A percentile compares a stretch with the other conserved stretches of the same genome.
phyloP scores from a whole-genome alignment of 2,797 vertebrate species.

The Thripadectes ignobilis region DNA sequence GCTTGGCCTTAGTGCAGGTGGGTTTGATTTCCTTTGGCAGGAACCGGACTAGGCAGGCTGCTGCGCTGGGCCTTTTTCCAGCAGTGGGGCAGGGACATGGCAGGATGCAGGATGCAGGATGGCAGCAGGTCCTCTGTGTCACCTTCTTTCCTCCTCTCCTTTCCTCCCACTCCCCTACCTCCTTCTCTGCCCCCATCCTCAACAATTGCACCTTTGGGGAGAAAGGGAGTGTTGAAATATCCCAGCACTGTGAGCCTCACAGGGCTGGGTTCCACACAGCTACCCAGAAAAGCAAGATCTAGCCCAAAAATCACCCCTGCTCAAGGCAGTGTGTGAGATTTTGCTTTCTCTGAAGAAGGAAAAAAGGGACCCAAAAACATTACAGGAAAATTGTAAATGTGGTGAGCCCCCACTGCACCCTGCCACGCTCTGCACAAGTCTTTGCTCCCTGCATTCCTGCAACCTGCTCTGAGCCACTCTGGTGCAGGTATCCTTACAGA shows the following conservation, averaged over 20 bases:
- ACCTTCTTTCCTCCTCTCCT: accelerated
- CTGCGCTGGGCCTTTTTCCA: not conserved
- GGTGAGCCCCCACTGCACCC: accelerated
- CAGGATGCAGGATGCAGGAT: too few relatives aligned
- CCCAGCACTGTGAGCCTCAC: accelerated
- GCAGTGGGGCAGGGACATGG: accelerated
- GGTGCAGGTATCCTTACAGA: not conserved
- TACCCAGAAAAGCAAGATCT: not conserved
- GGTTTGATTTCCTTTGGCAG: not conserved
- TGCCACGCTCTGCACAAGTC: accelerated
- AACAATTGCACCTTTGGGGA: not conserved
- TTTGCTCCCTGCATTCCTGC: not conserved
- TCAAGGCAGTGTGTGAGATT: not conserved
- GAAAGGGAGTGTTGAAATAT: not conserved
- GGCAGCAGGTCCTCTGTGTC: not conserved
- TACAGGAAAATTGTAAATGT: not conserved
- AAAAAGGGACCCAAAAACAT: not conserved
- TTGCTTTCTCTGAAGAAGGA: not conserved
- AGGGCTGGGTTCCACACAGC: not conserved
- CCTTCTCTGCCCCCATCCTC: not conserved
- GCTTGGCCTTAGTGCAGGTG: not conserved
- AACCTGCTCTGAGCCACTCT: accelerated
- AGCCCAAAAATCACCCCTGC: not conserved
- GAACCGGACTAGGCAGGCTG: not conserved
- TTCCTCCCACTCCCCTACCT: too few relatives aligned